Conservation (phyloP, 2,113 vertebrate species). For the Platysteira castanea region DNA sequence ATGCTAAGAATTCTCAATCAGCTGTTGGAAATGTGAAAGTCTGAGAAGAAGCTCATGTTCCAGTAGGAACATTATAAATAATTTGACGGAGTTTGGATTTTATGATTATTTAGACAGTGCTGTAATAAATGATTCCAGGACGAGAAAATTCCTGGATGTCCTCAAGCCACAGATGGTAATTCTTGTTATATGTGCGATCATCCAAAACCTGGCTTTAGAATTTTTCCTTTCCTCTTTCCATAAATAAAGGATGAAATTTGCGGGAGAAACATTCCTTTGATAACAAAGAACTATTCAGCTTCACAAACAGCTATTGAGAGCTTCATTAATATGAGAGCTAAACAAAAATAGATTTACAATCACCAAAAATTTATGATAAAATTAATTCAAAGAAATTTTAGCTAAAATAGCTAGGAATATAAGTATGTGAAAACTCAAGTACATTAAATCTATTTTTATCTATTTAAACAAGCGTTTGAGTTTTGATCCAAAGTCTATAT, state of each 20-base stretch:
- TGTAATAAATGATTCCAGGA: constrained; percentile 45
- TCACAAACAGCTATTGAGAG: not conserved
- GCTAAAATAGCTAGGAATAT: not conserved
- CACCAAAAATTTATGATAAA: not conserved
- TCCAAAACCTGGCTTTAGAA: constrained; percentile 12
- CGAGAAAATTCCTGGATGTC: constrained; percentile 64
- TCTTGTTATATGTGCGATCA: not conserved
- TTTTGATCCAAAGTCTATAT: not conserved
- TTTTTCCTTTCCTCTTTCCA: constrained; percentile 56
- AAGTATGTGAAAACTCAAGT: not conserved
- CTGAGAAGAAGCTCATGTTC: not conserved
- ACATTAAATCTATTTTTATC: not conserved
- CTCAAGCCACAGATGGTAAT: constrained; percentile 47
- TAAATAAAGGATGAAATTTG: constrained; percentile 16
- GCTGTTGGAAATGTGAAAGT: constrained; percentile 27
- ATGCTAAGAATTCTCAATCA: constrained; percentile 33
- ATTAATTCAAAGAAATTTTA: not conserved
- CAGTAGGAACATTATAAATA: constrained; percentile 48
- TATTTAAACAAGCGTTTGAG: not conserved
- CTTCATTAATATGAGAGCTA: not conserved
- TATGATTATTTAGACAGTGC: constrained; percentile 41
- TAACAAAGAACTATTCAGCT: not conserved
- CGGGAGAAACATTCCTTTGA: not conserved
- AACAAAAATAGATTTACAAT: not conserved
- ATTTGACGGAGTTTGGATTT: constrained; percentile 17